phyloP scores from a whole-genome alignment of 1,140 invertebrate genomes.

The Microplitis demolitor region DNA sequence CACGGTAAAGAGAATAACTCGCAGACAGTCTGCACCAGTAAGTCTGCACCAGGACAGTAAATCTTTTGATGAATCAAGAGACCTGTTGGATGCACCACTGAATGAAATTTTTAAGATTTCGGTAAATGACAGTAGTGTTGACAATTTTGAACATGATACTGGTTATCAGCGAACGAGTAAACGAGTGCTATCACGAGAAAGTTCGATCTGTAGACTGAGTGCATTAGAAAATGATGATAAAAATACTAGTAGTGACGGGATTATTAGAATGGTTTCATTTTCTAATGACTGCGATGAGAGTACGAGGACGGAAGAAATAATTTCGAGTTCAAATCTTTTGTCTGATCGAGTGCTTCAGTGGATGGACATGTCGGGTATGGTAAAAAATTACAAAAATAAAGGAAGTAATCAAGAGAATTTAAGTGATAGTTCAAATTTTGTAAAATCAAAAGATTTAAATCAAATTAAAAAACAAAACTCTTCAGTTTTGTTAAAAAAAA shows the following conservation, averaged over 20 bases:
- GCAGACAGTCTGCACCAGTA: constrained; percentile 43
- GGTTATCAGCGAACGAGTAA: background rate
- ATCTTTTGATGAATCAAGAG: background rate
- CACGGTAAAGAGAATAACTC: constrained; percentile 25
- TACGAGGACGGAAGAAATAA: constrained; percentile 17
- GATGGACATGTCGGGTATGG: constrained; percentile 57
- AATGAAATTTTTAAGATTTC: constrained; percentile 25
- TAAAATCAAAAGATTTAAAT: background rate
- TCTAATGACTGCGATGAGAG: constrained; percentile 9
- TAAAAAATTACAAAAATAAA: constrained; percentile 42
- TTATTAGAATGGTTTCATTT: background rate
- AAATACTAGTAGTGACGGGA: background rate
- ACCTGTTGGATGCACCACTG: constrained; percentile 21
- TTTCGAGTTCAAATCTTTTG: constrained; percentile 41
- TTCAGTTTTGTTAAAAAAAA: constrained; percentile 7
- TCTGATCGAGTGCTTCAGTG: constrained; percentile 61
- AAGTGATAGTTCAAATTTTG: background rate
- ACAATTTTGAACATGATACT: background rate
- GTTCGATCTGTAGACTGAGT: background rate
- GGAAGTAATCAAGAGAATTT: constrained; percentile 1
- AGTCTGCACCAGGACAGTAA: constrained; percentile 39
- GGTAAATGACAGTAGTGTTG: constrained; percentile 22
- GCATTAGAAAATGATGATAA: background rate
- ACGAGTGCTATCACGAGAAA: background rate
- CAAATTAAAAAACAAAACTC: constrained; percentile 9